These are phyloP conservation scores for Papilio dardanus DNA, from an alignment of 1,140 invertebrate genomes.

Conservation along the genomic window DNA sequence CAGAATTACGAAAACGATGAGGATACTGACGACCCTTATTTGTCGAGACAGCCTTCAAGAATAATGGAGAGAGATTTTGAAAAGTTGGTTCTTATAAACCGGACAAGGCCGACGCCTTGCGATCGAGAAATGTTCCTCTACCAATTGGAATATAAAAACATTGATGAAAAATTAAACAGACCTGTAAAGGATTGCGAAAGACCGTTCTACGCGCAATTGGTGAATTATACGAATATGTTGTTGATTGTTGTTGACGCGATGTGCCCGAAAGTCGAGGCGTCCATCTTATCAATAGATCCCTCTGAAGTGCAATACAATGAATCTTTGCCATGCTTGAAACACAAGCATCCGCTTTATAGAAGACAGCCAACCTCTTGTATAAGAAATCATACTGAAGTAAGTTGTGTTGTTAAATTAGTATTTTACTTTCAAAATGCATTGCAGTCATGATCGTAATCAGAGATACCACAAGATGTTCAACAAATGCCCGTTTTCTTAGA, in stretches of 20 bases:
- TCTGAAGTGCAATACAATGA: constrained; percentile 85
- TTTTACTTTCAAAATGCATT: too few relatives aligned
- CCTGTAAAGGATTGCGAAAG: constrained; percentile 74
- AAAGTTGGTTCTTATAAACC: constrained; percentile 86
- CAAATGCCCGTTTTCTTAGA: too few relatives aligned
- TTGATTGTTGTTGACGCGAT: constrained; percentile 90
- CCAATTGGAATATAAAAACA: constrained; percentile 70
- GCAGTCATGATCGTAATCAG: too few relatives aligned
- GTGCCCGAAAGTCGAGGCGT: constrained; percentile 81
- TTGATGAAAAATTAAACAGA: constrained; percentile 70
- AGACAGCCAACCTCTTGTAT: constrained; percentile 86
- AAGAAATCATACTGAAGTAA: constrained; percentile 87
- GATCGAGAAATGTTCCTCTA: constrained; percentile 86
- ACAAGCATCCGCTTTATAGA: constrained; percentile 83
- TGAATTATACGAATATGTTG: constrained; percentile 92
- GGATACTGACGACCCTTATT: constrained; percentile 68
- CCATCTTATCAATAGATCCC: constrained; percentile 83
- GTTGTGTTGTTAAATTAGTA: constrained; percentile 47
- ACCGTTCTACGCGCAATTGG: constrained; percentile 91
- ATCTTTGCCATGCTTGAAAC: constrained; percentile 86
- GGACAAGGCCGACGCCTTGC: constrained; percentile 90
- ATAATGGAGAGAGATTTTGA: constrained; percentile 83
- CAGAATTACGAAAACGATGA: constrained; percentile 79
- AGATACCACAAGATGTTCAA: too few relatives aligned
- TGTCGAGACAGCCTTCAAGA: constrained; percentile 73